These are phyloP conservation scores for Athrips mouffetella DNA, from an alignment of 2,888 invertebrate species.

Conservation along the genomic window DNA sequence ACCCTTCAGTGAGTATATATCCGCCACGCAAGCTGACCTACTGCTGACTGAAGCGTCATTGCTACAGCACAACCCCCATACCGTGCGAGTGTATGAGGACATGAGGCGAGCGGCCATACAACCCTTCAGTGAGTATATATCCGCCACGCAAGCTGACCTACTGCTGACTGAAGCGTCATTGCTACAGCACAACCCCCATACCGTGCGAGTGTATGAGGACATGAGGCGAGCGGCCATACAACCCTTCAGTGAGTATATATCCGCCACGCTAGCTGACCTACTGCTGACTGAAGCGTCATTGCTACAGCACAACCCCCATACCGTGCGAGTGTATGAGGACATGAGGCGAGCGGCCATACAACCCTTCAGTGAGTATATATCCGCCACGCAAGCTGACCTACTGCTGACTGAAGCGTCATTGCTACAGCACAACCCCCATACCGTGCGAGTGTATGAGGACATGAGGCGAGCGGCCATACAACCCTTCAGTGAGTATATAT, in stretches of 20 bases:
- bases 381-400: no score
- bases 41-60: slow-evolving; percentile 40
- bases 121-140: slow-evolving; percentile 81
- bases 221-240: slow-evolving; percentile 82
- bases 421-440: no score
- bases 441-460: no score
- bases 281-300: slow-evolving; percentile 40
- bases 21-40: slow-evolving; percentile 37
- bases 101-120: slow-evolving; percentile 82
- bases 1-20: slow-evolving; percentile 81
- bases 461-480: no score
- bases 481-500: no score
- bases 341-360: slow-evolving; percentile 82
- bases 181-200: slow-evolving; percentile 27
- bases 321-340: slow-evolving; percentile 76
- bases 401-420: no score
- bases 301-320: slow-evolving; percentile 27
- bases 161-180: slow-evolving; percentile 40
- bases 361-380: slow-evolving; percentile 81
- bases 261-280: slow-evolving; percentile 37
- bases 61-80: slow-evolving; percentile 27
- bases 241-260: slow-evolving; percentile 81
- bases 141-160: slow-evolving; percentile 37
- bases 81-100: slow-evolving; percentile 76
- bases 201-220: slow-evolving; percentile 76